phyloP scores from a whole-genome alignment of 2,888 invertebrate genomes.

The Lasioglossum pauxillum region DNA sequence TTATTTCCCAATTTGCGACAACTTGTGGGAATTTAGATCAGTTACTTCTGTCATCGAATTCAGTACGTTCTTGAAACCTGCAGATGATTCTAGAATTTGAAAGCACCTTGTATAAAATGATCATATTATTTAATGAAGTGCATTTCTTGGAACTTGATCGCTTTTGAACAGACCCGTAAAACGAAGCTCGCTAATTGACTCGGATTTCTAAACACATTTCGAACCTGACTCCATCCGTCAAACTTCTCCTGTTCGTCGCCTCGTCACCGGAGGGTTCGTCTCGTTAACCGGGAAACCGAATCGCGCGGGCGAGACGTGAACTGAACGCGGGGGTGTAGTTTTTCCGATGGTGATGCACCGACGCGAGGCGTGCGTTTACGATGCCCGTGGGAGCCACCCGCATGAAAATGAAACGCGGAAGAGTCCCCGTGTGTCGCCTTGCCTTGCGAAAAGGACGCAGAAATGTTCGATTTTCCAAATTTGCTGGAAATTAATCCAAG shows the following conservation, averaged over 20 bases:
- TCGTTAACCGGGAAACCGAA: slow-evolving; percentile 72
- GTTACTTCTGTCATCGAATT: no score
- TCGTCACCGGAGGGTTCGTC: slow-evolving; percentile 20
- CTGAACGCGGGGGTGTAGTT: slow-evolving; percentile 62
- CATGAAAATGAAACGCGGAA: slow-evolving; percentile 76
- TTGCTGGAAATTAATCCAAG: neutral
- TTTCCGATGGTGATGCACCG: slow-evolving; percentile 72
- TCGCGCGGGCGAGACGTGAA: slow-evolving; percentile 51
- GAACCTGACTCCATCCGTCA: neutral
- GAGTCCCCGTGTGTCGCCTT: slow-evolving; percentile 47
- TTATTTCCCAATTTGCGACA: no score
- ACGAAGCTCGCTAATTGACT: neutral
- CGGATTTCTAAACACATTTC: neutral
- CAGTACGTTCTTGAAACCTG: no score
- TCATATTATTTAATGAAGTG: neutral
- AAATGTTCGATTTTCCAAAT: slow-evolving; percentile 19
- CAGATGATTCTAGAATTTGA: no score
- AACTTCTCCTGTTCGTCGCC: neutral
- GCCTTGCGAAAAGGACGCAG: slow-evolving; percentile 33
- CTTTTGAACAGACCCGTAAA: neutral
- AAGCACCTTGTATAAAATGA: no score
- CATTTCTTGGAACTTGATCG: neutral
- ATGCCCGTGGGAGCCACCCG: slow-evolving; percentile 69
- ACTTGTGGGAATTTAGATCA: no score
- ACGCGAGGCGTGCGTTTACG: slow-evolving; percentile 72